Percentiles rank a stretch among this genome's conserved stretches.
These are phyloP conservation scores for Lycopodina hypogea DNA, from an alignment of 37 sponge, comb jelly and placozoan genomes.

Conservation along the genomic window DNA sequence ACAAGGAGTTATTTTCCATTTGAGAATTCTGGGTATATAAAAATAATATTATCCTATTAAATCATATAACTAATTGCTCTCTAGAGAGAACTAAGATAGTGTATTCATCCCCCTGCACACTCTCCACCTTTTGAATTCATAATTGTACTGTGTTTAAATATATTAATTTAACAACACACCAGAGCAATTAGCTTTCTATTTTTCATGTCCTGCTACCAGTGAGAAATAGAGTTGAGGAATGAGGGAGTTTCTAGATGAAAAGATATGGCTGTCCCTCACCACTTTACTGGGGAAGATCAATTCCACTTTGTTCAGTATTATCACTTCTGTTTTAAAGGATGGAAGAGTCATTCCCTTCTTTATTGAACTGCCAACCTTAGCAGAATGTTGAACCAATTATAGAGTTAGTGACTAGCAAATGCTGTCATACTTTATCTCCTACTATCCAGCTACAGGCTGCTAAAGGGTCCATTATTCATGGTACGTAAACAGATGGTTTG, in stretches of 20 bases:
- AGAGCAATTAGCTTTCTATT: conserved; percentile 56
- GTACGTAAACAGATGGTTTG: too few species aligned
- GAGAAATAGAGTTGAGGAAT: conserved; percentile 73
- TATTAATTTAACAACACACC: conserved; percentile 18
- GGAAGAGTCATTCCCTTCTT: too few species aligned
- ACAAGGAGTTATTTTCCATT: not conserved
- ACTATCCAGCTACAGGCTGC: too few species aligned
- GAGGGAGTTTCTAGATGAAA: conserved; percentile 71
- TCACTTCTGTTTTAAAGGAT: too few species aligned
- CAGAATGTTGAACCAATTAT: too few species aligned
- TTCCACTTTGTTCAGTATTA: too few species aligned
- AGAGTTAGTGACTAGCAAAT: too few species aligned
- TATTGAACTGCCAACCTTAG: too few species aligned
- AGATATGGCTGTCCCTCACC: conserved; percentile 2
- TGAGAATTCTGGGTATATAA: conserved; percentile 12
- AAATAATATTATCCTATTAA: not conserved
- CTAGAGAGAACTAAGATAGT: not conserved
- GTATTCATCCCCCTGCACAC: too few species aligned
- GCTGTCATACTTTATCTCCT: too few species aligned
- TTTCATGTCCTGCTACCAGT: conserved; percentile 83
- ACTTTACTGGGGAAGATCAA: not conserved
- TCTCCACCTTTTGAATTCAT: not conserved
- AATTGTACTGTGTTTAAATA: not conserved
- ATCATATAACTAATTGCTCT: not conserved
- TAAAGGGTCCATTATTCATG: too few species aligned